Conservation (phyloP, 2,113 vertebrate genomes). For the Alaudala cheleensis region DNA sequence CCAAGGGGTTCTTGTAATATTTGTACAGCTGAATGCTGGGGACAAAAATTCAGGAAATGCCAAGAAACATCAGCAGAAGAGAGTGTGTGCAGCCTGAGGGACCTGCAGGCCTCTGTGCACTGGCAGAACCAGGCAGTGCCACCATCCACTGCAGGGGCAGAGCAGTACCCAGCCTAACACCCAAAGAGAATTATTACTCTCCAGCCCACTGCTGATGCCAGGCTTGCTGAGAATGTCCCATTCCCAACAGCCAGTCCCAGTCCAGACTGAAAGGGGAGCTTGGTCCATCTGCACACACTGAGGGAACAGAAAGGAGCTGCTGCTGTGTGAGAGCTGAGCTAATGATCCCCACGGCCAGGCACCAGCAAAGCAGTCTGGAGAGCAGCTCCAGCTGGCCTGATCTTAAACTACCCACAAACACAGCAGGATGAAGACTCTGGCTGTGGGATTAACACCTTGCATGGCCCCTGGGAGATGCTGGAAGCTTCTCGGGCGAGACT, state of each 20-base stretch:
- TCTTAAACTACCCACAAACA: background rate
- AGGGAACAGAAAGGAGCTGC: background rate
- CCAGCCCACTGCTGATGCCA: background rate
- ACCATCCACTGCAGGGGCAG: accelerated
- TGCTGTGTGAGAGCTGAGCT: background rate
- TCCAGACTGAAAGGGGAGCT: background rate
- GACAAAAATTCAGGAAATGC: background rate
- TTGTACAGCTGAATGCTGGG: background rate
- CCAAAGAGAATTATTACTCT: background rate
- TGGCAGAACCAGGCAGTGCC: background rate
- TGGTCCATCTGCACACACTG: accelerated
- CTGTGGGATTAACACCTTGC: accelerated
- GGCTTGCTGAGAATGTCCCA: background rate
- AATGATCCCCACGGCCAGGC: background rate
- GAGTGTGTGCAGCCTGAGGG: background rate
- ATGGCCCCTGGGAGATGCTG: no score
- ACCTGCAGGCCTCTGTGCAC: background rate
- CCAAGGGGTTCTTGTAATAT: background rate
- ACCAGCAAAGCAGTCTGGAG: accelerated
- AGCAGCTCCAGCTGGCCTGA: background rate
- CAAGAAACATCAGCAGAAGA: background rate
- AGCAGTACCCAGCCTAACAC: background rate
- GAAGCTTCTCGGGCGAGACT: background rate
- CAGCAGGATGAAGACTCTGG: background rate
- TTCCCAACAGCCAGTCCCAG: background rate